Base-by-base conservation (phyloP, 2,113 vertebrate species). In the Hyla sarda region DNA sequence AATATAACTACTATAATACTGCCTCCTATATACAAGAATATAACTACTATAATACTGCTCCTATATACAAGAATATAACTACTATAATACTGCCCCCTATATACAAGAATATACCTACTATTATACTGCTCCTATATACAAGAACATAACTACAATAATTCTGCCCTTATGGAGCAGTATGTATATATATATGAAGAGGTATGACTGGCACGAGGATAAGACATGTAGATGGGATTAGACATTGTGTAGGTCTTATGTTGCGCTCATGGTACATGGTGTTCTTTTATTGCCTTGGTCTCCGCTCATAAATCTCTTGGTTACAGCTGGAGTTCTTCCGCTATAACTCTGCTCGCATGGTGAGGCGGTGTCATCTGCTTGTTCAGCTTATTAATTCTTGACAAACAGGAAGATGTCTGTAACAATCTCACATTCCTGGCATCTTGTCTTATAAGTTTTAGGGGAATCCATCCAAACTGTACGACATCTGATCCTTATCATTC, bases 401-500 rank as follows among this genome's bases (percentile, higher is more conserved):
- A 58, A 45, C 65, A 74, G 71, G 82, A 73, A 74, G 69, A 83
- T 56, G 21, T 74, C 67, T 45, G 11, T 56, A 56, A 83, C 3
- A 50, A 73, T 52, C 41, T 73, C 47, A 75, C 14, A 45, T 84
- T 84, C 82, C 52, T 74, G 71, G 69, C 34, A 5, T 72, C n/a
- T 7, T 3, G 4, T 41, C 23, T 65, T 41, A 45, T 28, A 52
- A 9, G 37, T 58, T 28, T 48, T 45, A 1, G 21, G 16, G 25
- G 28, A 32, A 28, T 34, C 50, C 1, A 7, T 74, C 50, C 82
- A 83, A 28, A n/a, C 7, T 45, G 54, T 54, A 10, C 41, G 82
- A 84, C 69, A 84, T 74, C 82, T 58, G 48, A 75, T 74, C 47
- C 37, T 11, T 45, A 84, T 83, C 82, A 71, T 47, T 5, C 9